A percentile compares a stretch with the other conserved stretches of the same genome.
phyloP scores from a whole-genome alignment of 2,888 invertebrate species.

The Amblyjoppa proteus region DNA sequence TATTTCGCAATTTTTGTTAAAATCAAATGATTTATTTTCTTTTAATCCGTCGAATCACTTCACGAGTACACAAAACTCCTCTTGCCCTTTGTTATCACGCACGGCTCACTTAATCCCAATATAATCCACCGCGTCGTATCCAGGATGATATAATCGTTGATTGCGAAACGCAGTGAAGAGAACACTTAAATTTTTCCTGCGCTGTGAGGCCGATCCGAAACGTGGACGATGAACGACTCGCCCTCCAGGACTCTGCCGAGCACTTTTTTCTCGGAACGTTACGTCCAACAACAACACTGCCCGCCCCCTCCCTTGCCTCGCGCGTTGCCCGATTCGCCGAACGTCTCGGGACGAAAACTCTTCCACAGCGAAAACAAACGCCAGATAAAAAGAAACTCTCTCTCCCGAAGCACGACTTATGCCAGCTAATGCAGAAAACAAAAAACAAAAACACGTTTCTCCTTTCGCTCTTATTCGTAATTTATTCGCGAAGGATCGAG shows the following conservation, averaged over 20 bases:
- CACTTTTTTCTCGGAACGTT: background rate
- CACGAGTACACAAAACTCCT: slow-evolving; percentile 21
- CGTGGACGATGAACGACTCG: background rate
- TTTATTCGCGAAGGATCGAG: background rate
- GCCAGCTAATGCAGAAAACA: background rate
- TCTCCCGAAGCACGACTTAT: background rate
- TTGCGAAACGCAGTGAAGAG: background rate
- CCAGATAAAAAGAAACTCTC: background rate
- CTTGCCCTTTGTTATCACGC: slow-evolving; percentile 10
- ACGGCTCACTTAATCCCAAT: slow-evolving; percentile 47
- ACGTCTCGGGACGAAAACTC: background rate
- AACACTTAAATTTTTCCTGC: background rate
- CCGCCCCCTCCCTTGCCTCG: no score
- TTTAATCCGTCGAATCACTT: slow-evolving; percentile 10
- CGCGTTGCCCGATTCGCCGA: background rate
- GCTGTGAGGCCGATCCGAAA: background rate
- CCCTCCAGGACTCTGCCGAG: background rate
- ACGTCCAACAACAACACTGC: no score
- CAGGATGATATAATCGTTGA: slow-evolving; percentile 33
- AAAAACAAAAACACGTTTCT: background rate
- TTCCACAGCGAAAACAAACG: background rate
- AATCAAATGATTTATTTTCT: background rate
- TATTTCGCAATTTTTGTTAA: background rate
- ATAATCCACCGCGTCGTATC: slow-evolving; percentile 50
- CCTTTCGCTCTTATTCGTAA: background rate